Percentiles rank a stretch among this genome's conserved stretches.
Conservation (phyloP, 1,140 invertebrate genomes). For the Elysia chlorotica region DNA sequence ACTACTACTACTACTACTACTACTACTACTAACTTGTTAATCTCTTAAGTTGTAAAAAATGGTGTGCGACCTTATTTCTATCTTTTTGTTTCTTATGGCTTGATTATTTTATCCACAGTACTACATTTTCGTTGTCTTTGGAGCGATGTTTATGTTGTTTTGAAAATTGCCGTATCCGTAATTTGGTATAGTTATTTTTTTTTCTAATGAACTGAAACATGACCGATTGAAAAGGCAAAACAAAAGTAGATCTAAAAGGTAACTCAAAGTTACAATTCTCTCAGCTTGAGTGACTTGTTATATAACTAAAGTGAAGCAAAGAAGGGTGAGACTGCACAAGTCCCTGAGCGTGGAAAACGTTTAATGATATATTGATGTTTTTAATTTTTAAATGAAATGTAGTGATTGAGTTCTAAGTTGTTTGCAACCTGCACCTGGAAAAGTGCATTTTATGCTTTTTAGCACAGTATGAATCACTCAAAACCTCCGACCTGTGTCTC, state of each 20-base stretch:
- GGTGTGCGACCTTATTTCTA: background rate
- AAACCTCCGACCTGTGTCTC: too few relatives aligned
- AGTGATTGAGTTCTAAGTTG: conserved; percentile 34
- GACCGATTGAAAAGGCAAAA: background rate
- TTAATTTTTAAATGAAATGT: conserved; percentile 24
- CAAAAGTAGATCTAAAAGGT: background rate
- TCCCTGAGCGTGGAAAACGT: background rate
- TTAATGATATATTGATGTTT: background rate
- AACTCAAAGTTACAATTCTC: too few relatives aligned
- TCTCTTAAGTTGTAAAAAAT: too few relatives aligned
- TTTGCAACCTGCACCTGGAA: conserved; percentile 40
- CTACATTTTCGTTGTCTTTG: background rate
- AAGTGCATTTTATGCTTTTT: too few relatives aligned
- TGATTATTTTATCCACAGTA: conserved; percentile 12
- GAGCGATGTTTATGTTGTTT: background rate
- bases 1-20: too few relatives aligned
- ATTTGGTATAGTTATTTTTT: background rate
- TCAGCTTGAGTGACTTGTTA: too few relatives aligned
- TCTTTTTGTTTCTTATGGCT: background rate
- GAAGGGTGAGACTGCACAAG: background rate
- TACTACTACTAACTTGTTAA: too few relatives aligned
- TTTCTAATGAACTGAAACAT: background rate
- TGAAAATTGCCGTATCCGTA: background rate
- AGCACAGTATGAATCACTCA: too few relatives aligned
- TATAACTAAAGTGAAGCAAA: too few relatives aligned